Conservation (phyloP, 2,888 invertebrate genomes). For the Oxyteleia sp. region DNA sequence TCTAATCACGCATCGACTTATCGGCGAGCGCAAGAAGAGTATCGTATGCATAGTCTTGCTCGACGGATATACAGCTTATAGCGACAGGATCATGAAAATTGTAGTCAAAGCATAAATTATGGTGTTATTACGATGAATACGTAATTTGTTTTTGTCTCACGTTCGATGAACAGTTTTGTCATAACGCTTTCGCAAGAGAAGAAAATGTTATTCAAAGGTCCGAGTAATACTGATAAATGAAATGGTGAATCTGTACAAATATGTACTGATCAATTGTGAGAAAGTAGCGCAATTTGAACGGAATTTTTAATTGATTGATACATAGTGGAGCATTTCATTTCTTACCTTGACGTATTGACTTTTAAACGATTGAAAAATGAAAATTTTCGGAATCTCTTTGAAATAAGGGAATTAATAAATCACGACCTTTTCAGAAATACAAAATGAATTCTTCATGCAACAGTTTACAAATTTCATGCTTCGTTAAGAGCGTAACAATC, state of each 20-base stretch:
- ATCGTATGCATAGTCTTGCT: conserved; percentile 79
- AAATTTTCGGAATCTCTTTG: not conserved
- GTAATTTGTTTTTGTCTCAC: conserved; percentile 31
- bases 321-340: not conserved
- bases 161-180: not conserved
- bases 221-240: conserved; percentile 24
- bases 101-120: conserved; percentile 27
- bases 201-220: not conserved
- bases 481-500: conserved; percentile 3
- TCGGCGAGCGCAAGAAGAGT: conserved; percentile 80
- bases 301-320: not conserved
- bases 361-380: conserved; percentile 18
- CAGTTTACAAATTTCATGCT: not conserved
- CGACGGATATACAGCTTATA: conserved; percentile 52
- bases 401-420: conserved; percentile 15
- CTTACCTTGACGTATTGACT: conserved; percentile 10
- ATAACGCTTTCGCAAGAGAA: no score
- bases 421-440: conserved; percentile 8
- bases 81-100: conserved; percentile 40
- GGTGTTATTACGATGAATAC: conserved; percentile 2
- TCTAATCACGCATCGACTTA: conserved; percentile 87
- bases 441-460: conserved; percentile 27
- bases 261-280: not conserved
- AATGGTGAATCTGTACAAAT: not conserved
- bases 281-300: no score